phyloP scores from a whole-genome alignment of 1,140 invertebrate species.

The Chymomyza costata region DNA sequence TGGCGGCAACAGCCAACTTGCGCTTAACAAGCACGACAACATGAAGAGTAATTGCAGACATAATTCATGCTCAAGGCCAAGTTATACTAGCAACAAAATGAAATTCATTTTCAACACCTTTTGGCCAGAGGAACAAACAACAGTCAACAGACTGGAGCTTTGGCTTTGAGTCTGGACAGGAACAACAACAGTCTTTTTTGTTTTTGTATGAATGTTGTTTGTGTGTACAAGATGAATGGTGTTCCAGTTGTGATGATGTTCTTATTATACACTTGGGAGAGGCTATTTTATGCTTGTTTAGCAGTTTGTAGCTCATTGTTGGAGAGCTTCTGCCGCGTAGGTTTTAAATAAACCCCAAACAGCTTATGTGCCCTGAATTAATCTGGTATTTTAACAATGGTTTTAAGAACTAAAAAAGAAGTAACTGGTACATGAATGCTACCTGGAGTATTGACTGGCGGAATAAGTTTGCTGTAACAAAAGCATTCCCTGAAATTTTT shows the following conservation, averaged over 20 bases:
- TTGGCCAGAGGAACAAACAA: too few relatives aligned
- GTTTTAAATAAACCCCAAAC: too few relatives aligned
- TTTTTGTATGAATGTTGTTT: slow-evolving; percentile 20
- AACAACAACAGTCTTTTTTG: background rate
- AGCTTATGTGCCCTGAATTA: too few relatives aligned
- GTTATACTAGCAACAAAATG: slow-evolving; percentile 47
- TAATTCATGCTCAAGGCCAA: slow-evolving; percentile 69
- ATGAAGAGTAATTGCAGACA: slow-evolving; percentile 65
- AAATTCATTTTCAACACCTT: slow-evolving; percentile 68
- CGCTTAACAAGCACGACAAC: slow-evolving; percentile 37
- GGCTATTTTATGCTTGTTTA: background rate
- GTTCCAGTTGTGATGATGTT: slow-evolving; percentile 40
- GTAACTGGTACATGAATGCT: too few relatives aligned
- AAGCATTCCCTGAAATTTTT: background rate
- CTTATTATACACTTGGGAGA: slow-evolving; percentile 42
- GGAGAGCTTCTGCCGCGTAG: too few relatives aligned
- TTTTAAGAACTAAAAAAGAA: too few relatives aligned
- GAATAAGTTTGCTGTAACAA: too few relatives aligned
- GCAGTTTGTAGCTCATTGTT: background rate
- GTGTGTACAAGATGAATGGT: slow-evolving; percentile 66
- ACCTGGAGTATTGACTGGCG: too few relatives aligned
- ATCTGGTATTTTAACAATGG: too few relatives aligned
- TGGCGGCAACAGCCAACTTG: background rate
- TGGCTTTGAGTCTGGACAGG: background rate
- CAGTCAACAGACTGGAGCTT: background rate